Evolutionary conservation across 2,797 vertebrate species (phyloP), one percentile per base, ranked within the genome.

Genomic region (Mus spretus): DNA sequence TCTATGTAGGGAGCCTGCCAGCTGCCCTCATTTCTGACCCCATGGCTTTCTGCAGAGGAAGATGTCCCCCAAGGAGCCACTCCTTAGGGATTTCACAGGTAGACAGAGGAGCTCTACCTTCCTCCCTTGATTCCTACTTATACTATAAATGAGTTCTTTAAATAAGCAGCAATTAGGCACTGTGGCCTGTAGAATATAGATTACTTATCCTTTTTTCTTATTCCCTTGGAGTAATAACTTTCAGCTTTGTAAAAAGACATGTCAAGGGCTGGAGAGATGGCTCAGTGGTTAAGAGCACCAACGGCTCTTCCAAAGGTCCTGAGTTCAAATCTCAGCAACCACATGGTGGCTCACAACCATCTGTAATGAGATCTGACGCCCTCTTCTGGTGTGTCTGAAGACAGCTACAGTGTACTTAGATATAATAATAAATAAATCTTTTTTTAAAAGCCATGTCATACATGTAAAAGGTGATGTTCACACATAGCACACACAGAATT

Each of bases 141-240:
- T 24, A 90, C 26, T 84, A 37, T 37, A 90, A 95, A 72, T 88
- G 59, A 65, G 26, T n/a, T 63, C 34, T 70, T 70, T 93, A 91
- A 59, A 89, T 78, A 67, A 79, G 61, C 75, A 85, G 9, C 55
- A 79, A 20, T 59, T 91, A 94, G 78, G 72, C 28, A 47, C 37
- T 55, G 19, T 55, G 34, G 78, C 80, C 79, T 95, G 26, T 24
- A 87, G 53, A 83, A 3, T 13, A 89, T 0, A 83, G 40, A 3
- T 75, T 82, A 40, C 40, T 92, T 22, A 50, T 94, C 61, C 31
- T 89, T 59, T n/a, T 63, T 44, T 86, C 59, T 24, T 83, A 70
- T 61, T 89, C 59, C 61, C 57, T 82, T 24, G 28, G 2, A 77
- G 37, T 5, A 72, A 20, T 37, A 53, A 57, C 93, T 55, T 80